phyloP scores from a whole-genome alignment of 2,888 invertebrate species.

The Dicranocentrus wangi region DNA sequence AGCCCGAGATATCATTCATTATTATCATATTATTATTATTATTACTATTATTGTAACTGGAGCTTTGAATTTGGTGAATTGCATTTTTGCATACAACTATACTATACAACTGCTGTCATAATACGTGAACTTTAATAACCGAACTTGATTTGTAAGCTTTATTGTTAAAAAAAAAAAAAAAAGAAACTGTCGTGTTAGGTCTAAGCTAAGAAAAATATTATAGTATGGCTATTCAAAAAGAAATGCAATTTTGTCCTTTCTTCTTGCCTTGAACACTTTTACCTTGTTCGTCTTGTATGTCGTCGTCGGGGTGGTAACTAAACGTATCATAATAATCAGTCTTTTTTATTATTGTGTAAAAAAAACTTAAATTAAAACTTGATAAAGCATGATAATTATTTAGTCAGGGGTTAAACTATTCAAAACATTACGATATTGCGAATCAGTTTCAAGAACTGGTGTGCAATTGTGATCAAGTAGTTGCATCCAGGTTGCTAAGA shows the following conservation, averaged over 20 bases:
- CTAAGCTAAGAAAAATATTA: too few species aligned
- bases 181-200: too few species aligned
- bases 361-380: neutral
- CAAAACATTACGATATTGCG: neutral
- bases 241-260: neutral
- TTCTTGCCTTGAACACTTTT: conserved; percentile 7
- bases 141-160: too few species aligned
- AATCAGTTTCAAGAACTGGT: neutral
- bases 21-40: too few species aligned
- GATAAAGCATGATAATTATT: neutral
- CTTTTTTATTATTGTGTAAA: neutral
- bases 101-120: too few species aligned
- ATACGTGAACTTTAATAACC: too few species aligned
- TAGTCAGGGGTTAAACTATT: neutral
- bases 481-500: neutral
- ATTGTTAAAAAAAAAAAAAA: too few species aligned
- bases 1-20: too few species aligned
- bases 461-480: conserved; percentile 4
- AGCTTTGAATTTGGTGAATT: too few species aligned
- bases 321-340: neutral
- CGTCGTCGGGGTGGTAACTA: neutral
- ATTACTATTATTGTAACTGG: too few species aligned
- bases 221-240: too few species aligned
- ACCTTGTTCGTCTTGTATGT: conserved; percentile 6
- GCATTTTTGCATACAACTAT: too few species aligned